A percentile compares a stretch with the other conserved stretches of the same genome.
phyloP scores from a whole-genome alignment of 2,888 invertebrate genomes.

The Trichogramma dendrolimi region DNA sequence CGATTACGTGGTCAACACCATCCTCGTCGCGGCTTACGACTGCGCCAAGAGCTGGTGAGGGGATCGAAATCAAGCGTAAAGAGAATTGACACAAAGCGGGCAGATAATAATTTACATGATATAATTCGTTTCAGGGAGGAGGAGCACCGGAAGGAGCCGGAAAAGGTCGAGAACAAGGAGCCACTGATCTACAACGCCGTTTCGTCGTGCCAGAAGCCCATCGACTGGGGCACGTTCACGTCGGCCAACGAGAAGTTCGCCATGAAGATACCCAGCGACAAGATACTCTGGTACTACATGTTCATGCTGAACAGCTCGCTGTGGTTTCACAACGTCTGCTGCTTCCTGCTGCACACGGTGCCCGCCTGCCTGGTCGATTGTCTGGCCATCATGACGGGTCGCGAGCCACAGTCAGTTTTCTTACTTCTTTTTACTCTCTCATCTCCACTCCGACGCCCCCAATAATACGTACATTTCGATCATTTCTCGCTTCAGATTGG shows the following conservation, averaged over 20 bases:
- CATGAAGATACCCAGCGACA: constrained; percentile 55
- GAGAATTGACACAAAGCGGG: too few species aligned
- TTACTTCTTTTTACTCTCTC: too few species aligned
- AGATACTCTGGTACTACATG: constrained; percentile 63
- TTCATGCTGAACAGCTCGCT: constrained; percentile 59
- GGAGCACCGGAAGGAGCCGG: not conserved
- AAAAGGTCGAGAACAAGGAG: constrained; percentile 39
- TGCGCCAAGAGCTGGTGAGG: constrained; percentile 40
- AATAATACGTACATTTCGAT: not conserved
- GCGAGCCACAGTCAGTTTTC: constrained; percentile 60
- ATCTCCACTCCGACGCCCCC: not conserved
- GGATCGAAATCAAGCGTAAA: not conserved
- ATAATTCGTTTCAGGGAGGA: constrained; percentile 14
- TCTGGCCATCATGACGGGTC: constrained; percentile 54
- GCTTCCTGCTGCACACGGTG: constrained; percentile 58
- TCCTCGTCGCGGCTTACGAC: constrained; percentile 61
- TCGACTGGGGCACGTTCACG: constrained; percentile 71
- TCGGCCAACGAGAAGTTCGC: constrained; percentile 55
- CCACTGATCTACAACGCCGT: constrained; percentile 80
- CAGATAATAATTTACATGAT: too few species aligned
- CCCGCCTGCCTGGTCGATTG: constrained; percentile 60
- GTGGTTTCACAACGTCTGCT: constrained; percentile 56
- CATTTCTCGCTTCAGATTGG: constrained; percentile 56
- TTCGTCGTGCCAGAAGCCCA: constrained; percentile 75
- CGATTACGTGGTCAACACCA: constrained; percentile 62